phyloP scores from a whole-genome alignment of 2,888 invertebrate species.

The Rhorus exstirpatorius region DNA sequence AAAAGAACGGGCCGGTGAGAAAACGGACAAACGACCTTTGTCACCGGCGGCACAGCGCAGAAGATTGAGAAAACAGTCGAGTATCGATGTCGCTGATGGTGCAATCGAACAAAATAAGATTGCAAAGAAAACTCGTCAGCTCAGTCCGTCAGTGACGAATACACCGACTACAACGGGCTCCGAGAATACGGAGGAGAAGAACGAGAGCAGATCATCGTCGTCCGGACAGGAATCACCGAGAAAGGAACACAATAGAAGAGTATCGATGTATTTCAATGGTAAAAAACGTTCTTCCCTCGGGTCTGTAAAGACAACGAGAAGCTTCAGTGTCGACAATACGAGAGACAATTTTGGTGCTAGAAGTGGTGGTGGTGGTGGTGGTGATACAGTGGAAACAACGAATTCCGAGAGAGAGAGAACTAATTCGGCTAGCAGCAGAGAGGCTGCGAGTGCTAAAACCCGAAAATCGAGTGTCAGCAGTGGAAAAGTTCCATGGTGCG shows the following conservation, averaged over 20 bases:
- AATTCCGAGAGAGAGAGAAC: conserved; percentile 89
- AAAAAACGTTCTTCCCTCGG: conserved; percentile 80
- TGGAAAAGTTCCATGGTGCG: conserved; percentile 93
- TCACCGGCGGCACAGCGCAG: conserved; percentile 73
- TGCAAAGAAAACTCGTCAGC: conserved; percentile 65
- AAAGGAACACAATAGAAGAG: conserved; percentile 78
- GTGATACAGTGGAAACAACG: conserved; percentile 77
- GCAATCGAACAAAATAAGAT: conserved; percentile 66
- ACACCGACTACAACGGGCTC: conserved; percentile 66
- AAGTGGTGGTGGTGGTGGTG: conserved; percentile 45
- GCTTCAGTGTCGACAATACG: conserved; percentile 78
- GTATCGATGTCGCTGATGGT: conserved; percentile 70
- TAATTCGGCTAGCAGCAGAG: conserved; percentile 89
- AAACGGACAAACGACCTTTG: conserved; percentile 63
- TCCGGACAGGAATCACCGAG: conserved; percentile 85
- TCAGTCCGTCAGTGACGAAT: conserved; percentile 52
- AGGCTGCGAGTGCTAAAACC: conserved; percentile 87
- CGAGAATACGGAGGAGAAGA: conserved; percentile 79
- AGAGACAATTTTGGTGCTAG: conserved; percentile 72
- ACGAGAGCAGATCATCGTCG: conserved; percentile 84
- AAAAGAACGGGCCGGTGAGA: conserved; percentile 60
- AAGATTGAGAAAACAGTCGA: conserved; percentile 78
- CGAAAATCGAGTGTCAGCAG: conserved; percentile 90
- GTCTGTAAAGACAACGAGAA: conserved; percentile 78
- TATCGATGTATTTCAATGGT: conserved; percentile 80